Evolutionary conservation across 1,140 invertebrate genomes (phyloP), one percentile per base, ranked within the genome.

Genomic region (Panulirus ornatus): DNA sequence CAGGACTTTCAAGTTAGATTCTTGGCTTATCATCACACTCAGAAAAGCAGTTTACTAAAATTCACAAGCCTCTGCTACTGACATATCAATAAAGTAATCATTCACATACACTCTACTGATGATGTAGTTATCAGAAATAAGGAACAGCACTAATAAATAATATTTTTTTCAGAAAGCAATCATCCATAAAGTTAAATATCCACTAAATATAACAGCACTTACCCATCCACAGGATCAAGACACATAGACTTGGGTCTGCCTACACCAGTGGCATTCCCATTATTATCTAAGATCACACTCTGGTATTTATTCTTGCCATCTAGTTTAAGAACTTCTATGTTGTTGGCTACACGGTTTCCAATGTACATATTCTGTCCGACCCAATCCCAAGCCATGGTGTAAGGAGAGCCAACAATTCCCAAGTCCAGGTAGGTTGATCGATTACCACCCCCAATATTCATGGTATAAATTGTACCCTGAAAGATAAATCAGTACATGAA

Each of bases 361-460:
- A 99, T 96, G 93, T 97, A 99, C 8, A 99, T 93, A 94, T 99
- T 99, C 58, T 98, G 95, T 11, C 98, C 98, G 42, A 99, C 95
- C 98, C 98, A 99, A 93, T 99, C 99, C 93, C 99, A 97, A 0
- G 98, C 98, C 42, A 99, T 96, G 0, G 97, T 96, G 70, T 97
- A 97, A 0, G 98, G 97, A 0, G 97, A 96, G 0, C 98, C 98
- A 38, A 99, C 96, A 44, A 99, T 96, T 9, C 98, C 97, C 6
- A 95, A 92, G 1, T 94, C 93, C 0, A 98, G 95, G 93, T 99
- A 97, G 93, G 97, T 96, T 0, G 97, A 97, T 93, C 96, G 96
- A 92, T 99, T 99, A 2, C 97, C 97, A 19, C 97, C 97, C 71
- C 96, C 96, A 76, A 98, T 96, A 0, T 96, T 96, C 91, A 97